Evolutionary conservation across 2,113 vertebrate species (phyloP).

Genomic region (Lepus timidus): DNA sequence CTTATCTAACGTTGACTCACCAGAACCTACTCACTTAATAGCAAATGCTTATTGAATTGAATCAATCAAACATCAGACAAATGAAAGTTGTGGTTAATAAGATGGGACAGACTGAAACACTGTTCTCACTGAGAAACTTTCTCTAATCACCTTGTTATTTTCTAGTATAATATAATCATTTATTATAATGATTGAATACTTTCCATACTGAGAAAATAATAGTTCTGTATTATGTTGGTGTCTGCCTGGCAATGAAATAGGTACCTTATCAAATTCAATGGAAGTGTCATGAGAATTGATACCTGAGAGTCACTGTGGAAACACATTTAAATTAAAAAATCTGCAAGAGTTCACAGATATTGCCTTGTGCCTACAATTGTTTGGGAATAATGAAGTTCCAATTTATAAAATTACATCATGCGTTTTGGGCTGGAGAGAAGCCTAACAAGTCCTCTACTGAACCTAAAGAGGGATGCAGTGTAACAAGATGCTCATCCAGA

Average conservation of each 20-base stretch:
- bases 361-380: neutral
- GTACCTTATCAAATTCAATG: constrained; percentile 20
- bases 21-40: neutral
- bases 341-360: neutral
- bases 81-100: constrained; percentile 34
- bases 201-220: constrained; percentile 2
- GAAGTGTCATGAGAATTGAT: constrained; percentile 7
- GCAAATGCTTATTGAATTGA: constrained; percentile 16
- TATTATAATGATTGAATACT: constrained; percentile 6
- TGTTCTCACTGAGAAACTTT: constrained; percentile 25
- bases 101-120: neutral
- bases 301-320: neutral
- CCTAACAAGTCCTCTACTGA: neutral
- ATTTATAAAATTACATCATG: neutral
- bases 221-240: constrained; percentile 22
- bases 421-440: neutral
- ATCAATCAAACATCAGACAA: neutral
- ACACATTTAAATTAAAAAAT: constrained; percentile 52
- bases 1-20: constrained; percentile 23
- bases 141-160: constrained; percentile 46
- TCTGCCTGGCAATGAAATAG: constrained; percentile 5
- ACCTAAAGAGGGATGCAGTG: neutral
- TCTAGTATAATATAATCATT: constrained; percentile 2
- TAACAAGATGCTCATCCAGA: neutral
- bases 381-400: neutral